A percentile compares a stretch with the other conserved stretches of the same genome.
These are phyloP conservation scores for Tragelaphus scriptus DNA, from an alignment of 2,113 vertebrate genomes.

Conservation along the genomic window DNA sequence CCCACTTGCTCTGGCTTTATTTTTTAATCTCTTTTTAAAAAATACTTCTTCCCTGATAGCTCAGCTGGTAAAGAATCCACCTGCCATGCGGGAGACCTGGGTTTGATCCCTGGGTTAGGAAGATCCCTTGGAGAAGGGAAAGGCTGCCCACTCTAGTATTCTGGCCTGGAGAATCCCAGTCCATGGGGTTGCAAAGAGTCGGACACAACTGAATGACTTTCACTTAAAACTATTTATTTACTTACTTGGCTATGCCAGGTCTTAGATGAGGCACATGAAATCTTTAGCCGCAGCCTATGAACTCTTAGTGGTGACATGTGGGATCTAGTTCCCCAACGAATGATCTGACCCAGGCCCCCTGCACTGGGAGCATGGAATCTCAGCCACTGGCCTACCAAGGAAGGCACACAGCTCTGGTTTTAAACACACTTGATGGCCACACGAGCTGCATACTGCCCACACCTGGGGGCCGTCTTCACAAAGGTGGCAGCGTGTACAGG, in stretches of 20 bases:
- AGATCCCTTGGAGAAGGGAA: not conserved
- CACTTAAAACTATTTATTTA: not conserved
- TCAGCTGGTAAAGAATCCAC: not conserved
- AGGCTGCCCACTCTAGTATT: not conserved
- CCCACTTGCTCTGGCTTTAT: not conserved
- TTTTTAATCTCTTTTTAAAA: not conserved
- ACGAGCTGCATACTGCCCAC: rapidly evolving
- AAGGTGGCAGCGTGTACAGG: rapidly evolving
- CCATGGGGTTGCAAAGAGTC: not conserved
- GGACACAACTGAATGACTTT: not conserved
- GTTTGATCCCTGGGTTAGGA: not conserved
- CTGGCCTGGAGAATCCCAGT: not conserved
- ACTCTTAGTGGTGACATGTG: not conserved
- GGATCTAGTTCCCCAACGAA: not conserved
- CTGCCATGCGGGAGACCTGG: not conserved
- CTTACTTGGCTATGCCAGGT: not conserved
- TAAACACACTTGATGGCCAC: rapidly evolving
- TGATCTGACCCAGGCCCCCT: not conserved
- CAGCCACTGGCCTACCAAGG: not conserved
- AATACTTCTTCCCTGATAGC: not conserved
- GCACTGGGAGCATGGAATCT: not conserved
- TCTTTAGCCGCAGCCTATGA: not conserved
- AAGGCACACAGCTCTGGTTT: not conserved
- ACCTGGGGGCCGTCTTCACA: rapidly evolving
- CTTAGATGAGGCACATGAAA: not conserved